Evolutionary conservation across 2,113 vertebrate species (phyloP).

Genomic region (Pteronura brasiliensis): DNA sequence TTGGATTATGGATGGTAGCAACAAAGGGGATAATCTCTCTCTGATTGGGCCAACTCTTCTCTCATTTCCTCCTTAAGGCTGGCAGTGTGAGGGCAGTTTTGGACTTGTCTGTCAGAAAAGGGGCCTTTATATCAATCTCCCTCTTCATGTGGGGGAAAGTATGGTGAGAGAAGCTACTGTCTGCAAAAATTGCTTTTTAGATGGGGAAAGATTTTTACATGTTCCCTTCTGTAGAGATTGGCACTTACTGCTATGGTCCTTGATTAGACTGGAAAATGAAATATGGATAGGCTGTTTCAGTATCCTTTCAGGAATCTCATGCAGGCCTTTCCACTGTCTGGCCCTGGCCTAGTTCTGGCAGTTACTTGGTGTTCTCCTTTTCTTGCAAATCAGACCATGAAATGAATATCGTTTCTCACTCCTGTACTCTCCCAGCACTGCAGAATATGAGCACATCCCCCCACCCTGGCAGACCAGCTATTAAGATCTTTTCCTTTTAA

Average conservation of each 20-base stretch:
- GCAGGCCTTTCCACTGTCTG: not conserved
- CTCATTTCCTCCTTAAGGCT: not conserved
- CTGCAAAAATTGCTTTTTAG: slow-evolving; percentile 2
- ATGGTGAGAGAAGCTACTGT: not conserved
- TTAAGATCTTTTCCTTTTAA: not conserved
- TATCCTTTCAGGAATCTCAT: not conserved
- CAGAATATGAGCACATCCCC: not conserved
- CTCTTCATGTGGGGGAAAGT: not conserved
- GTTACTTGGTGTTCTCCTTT: not conserved
- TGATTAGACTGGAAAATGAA: not conserved
- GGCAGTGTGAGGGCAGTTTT: not conserved
- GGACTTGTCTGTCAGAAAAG: not conserved
- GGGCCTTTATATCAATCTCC: not conserved
- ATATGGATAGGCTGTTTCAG: not conserved
- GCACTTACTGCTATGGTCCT: not conserved
- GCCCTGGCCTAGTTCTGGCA: not conserved
- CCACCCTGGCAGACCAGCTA: not conserved
- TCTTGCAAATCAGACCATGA: not conserved
- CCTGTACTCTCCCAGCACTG: not conserved
- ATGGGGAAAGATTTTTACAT: not conserved
- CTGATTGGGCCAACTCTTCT: not conserved
- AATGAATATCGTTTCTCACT: rapidly evolving
- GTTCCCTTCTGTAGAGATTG: not conserved
- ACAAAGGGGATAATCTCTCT: not conserved
- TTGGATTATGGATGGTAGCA: not conserved